Base-by-base conservation (phyloP, 35 echinoderm and acorn worm species). In the Diadema setosum region DNA sequence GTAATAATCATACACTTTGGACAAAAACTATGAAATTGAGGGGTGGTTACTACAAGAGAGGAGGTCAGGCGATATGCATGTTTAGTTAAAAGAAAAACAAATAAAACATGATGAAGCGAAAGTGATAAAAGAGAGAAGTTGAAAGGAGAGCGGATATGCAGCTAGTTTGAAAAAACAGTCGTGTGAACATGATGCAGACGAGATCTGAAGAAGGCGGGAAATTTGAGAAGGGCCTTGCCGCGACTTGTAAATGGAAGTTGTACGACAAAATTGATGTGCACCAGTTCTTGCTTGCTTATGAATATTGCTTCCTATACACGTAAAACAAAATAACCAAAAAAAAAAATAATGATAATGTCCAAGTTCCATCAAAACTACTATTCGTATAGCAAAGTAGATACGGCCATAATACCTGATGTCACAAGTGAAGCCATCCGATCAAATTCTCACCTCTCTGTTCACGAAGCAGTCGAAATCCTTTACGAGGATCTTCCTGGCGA, bases 381-480 rank as follows among this genome's bases (percentile, higher is more conserved):
- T n/a, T n/a, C n/a, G n/a, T n/a, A n/a, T n/a, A n/a, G n/a, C n/a
- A n/a, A n/a, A n/a, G n/a, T n/a, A n/a, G n/a, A n/a, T n/a, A n/a
- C n/a, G n/a, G n/a, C n/a, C n/a, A n/a, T n/a, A n/a, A n/a, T n/a
- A n/a, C n/a, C n/a, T n/a, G n/a, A n/a, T n/a, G n/a, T n/a, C n/a
- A n/a, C n/a, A n/a, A n/a, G n/a, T n/a, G n/a, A n/a, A n/a, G n/a
- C n/a, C n/a, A n/a, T n/a, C n/a, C n/a, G n/a, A n/a, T n/a, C n/a
- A n/a, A n/a, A n/a, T 42, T 15, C 87, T 21, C 46, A 89, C 87
- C 48, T 40, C 31, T 33, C 75, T 6, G 32, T 82, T 89, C 27
- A 44, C 49, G 29, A 89, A 89, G 45, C 56, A 46, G 56, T 76
- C 42, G 55, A 89, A 89, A 42, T 89, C 52, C 42, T 82, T 80